A percentile compares a stretch with the other conserved stretches of the same genome.
phyloP scores from a whole-genome alignment of 2,888 invertebrate species.

The Pollenia amentaria region DNA sequence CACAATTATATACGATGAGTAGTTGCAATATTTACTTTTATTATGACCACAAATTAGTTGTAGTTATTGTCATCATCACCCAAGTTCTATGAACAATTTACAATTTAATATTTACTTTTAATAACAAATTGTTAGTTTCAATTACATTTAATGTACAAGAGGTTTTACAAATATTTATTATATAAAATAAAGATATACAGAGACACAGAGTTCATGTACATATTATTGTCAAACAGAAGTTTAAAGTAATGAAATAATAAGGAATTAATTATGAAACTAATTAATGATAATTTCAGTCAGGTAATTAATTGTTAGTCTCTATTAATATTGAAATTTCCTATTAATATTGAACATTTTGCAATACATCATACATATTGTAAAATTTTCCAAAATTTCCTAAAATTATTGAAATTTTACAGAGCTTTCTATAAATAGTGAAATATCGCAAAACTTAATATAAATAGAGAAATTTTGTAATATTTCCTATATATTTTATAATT shows the following conservation, averaged over 20 bases:
- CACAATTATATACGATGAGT: background rate
- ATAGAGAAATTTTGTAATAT: too few relatives aligned
- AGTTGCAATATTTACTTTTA: constrained; percentile 82
- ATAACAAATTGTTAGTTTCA: constrained; percentile 61
- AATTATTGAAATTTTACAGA: too few relatives aligned
- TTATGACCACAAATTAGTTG: constrained; percentile 83
- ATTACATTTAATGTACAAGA: constrained; percentile 50
- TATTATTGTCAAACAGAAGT: background rate
- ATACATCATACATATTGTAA: too few relatives aligned
- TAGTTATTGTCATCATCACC: constrained; percentile 70
- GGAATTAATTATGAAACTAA: too few relatives aligned
- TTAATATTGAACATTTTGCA: too few relatives aligned
- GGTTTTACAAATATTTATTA: constrained; percentile 35
- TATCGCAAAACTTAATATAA: too few relatives aligned
- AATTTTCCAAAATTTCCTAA: too few relatives aligned
- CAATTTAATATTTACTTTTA: constrained; percentile 44
- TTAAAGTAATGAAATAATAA: constrained; percentile 23
- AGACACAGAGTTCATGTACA: background rate
- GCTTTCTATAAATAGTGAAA: too few relatives aligned
- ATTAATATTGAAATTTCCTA: too few relatives aligned
- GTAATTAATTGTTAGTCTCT: too few relatives aligned
- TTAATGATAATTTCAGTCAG: too few relatives aligned
- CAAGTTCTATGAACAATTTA: constrained; percentile 30
- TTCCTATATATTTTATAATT: too few relatives aligned
- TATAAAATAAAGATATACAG: background rate